Evolutionary conservation across 2,113 vertebrate species (phyloP).

Genomic region (Corythaixoides concolor): DNA sequence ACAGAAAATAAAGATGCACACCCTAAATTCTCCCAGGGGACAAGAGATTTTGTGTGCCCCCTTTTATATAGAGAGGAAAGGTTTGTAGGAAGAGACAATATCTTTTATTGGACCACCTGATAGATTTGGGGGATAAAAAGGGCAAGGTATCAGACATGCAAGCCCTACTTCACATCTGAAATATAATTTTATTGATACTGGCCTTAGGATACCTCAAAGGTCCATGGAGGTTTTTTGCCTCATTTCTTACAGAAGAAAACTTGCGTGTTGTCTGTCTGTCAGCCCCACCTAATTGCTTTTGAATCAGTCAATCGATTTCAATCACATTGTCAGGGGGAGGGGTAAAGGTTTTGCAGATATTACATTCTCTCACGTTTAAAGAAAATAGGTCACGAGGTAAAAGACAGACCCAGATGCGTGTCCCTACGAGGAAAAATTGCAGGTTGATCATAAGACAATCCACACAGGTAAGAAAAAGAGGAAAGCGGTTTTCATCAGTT

Average conservation of each 20-base stretch:
- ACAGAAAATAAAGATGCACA: not conserved
- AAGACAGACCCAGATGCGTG: not conserved
- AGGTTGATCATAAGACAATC: not conserved
- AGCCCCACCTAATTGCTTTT: conserved; percentile 50
- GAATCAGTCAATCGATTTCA: conserved; percentile 65
- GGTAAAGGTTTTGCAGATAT: conserved; percentile 45
- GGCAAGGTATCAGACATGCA: not conserved
- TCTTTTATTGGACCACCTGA: conserved; percentile 20
- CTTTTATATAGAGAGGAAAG: not conserved
- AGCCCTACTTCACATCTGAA: conserved; percentile 15
- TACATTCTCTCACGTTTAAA: conserved; percentile 38
- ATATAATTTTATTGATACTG: conserved; percentile 38
- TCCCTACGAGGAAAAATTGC: not conserved
- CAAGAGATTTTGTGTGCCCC: not conserved
- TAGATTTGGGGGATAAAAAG: not conserved
- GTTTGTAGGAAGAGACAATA: not conserved
- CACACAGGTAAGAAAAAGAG: not conserved
- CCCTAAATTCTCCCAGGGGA: not conserved
- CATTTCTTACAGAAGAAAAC: conserved; percentile 28
- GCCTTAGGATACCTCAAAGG: conserved; percentile 21
- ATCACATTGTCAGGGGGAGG: conserved; percentile 40
- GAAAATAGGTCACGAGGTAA: conserved; percentile 53
- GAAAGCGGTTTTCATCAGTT: not conserved
- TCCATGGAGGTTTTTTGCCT: not conserved
- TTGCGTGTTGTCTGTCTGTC: conserved; percentile 28